Evolutionary conservation across 2,113 vertebrate species (phyloP).

Genomic region (Mesoclemmys tuberculata): DNA sequence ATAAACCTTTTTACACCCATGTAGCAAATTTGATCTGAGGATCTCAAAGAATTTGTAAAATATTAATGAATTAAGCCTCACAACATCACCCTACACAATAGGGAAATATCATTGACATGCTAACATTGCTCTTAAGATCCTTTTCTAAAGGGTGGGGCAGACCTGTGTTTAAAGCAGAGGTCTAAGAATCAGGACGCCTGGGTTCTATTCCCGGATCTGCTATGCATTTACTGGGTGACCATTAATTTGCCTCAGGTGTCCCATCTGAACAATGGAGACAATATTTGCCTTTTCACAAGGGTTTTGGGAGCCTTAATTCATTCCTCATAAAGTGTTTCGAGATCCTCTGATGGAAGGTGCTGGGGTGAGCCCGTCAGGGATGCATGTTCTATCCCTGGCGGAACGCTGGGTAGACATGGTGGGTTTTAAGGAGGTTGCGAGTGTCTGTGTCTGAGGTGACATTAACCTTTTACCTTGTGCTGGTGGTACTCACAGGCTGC

Average conservation of each 20-base stretch:
- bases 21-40: not conserved
- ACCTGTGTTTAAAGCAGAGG: not conserved
- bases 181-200: not conserved
- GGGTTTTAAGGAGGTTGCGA: not conserved
- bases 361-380: not conserved
- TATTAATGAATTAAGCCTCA: not conserved
- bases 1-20: not conserved
- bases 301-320: not conserved
- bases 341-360: not conserved
- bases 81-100: not conserved
- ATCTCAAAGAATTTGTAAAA: not conserved
- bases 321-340: not conserved
- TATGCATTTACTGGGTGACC: not conserved
- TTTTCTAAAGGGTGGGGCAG: not conserved
- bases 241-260: not conserved
- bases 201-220: not conserved
- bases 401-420: not conserved
- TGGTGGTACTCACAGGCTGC: slow-evolving; percentile 70
- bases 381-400: not conserved
- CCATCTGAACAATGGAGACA: not conserved
- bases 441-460: not conserved
- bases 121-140: no score
- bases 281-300: not conserved
- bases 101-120: not conserved
- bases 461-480: not conserved